Percentiles rank a stretch among this genome's conserved stretches.
These are phyloP conservation scores for Acanthosoma haemorrhoidale DNA, from an alignment of 2,888 invertebrate species.

Conservation along the genomic window DNA sequence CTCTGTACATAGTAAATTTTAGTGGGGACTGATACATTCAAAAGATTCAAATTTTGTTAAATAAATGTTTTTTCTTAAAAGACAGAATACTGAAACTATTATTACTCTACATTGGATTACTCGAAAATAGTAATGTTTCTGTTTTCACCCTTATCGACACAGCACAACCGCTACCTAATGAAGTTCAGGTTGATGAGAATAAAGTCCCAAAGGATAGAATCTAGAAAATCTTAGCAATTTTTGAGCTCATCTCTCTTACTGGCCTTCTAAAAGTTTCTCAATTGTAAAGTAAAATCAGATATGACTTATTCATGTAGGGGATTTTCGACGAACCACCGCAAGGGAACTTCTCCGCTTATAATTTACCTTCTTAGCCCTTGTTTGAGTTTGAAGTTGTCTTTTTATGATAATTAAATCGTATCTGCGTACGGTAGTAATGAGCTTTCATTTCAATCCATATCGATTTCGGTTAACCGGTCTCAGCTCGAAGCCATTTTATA, in stretches of 20 bases:
- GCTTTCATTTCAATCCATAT: no score
- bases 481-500: no score
- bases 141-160: neutral
- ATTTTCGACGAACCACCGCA: neutral
- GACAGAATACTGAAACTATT: no score
- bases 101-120: no score
- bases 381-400: conserved; percentile 2
- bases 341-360: neutral
- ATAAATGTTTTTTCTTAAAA: no score
- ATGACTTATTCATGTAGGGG: conserved; percentile 15
- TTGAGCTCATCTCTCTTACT: conserved; percentile 10
- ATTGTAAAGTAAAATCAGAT: conserved; percentile 19
- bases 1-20: no score
- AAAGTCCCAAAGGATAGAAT: neutral
- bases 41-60: no score
- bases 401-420: neutral
- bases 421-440: no score
- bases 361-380: neutral
- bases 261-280: neutral
- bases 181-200: neutral
- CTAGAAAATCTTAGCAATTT: neutral
- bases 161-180: neutral
- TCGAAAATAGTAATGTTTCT: no score
- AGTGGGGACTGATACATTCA: no score
- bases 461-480: no score